Evolutionary conservation across 23 tunicate genomes (phyloP).

Genomic region (Trididemnum clinides): DNA sequence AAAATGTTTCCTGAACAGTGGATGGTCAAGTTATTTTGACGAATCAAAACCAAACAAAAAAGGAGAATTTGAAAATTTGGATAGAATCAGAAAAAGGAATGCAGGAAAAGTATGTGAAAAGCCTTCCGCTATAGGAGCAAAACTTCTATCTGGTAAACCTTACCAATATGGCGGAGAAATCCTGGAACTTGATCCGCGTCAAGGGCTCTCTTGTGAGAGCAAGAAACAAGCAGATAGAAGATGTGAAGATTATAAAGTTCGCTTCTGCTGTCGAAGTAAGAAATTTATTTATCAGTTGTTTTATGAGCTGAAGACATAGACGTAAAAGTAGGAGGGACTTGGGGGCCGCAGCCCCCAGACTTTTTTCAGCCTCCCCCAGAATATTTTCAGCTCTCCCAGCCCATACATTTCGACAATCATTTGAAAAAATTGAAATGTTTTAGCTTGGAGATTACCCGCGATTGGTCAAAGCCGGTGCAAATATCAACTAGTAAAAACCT

Average conservation of each 20-base stretch:
- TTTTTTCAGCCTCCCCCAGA: too few relatives aligned
- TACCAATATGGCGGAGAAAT: constrained; percentile 1
- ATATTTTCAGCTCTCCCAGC: too few relatives aligned
- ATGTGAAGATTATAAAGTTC: constrained; percentile 27
- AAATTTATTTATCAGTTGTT: too few relatives aligned
- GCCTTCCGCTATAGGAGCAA: constrained; percentile 49
- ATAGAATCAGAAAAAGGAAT: neutral
- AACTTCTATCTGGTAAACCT: neutral
- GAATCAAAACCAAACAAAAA: neutral
- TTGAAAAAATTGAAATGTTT: too few relatives aligned
- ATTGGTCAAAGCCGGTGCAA: too few relatives aligned
- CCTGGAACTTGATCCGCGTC: neutral
- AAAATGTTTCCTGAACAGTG: constrained; percentile 12
- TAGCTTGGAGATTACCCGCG: too few relatives aligned
- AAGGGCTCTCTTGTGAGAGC: neutral
- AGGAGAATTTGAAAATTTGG: constrained; percentile 37
- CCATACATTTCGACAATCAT: too few relatives aligned
- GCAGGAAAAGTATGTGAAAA: constrained; percentile 22
- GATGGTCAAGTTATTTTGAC: constrained; percentile 31
- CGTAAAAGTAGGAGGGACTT: too few relatives aligned
- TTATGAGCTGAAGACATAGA: too few relatives aligned
- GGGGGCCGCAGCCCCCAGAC: too few relatives aligned
- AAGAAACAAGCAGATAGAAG: neutral
- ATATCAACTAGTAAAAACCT: too few relatives aligned
- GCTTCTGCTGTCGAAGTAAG: constrained; percentile 47